phyloP scores from a whole-genome alignment of 37 sponge, comb jelly and placozoan species.

The Tethya wilhelma region DNA sequence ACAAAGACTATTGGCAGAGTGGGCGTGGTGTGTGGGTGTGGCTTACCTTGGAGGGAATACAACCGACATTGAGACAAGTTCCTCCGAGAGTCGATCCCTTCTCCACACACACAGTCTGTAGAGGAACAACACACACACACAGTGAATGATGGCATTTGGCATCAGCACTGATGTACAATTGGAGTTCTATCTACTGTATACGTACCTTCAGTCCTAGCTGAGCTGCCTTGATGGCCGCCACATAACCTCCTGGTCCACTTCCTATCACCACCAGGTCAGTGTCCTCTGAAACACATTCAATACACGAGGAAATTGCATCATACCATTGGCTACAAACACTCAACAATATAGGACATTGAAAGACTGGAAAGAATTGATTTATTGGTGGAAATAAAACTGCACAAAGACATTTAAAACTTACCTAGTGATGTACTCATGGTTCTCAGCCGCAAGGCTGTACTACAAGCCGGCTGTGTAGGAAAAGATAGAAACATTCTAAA shows the following conservation, averaged over 20 bases:
- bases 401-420: neutral
- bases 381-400: neutral
- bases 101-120: constrained; percentile 98
- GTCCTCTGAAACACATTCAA: constrained; percentile 47
- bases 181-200: too few relatives aligned
- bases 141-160: too few relatives aligned
- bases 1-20: neutral
- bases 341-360: too few relatives aligned
- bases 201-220: constrained; percentile 90
- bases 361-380: neutral
- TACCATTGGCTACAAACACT: neutral
- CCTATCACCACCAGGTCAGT: constrained; percentile 97
- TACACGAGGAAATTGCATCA: neutral
- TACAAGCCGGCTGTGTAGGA: neutral
- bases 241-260: constrained; percentile 98
- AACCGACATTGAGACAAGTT: constrained; percentile 98
- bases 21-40: neutral
- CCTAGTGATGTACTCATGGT: neutral
- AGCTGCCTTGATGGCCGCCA: constrained; percentile 98
- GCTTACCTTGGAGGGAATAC: constrained; percentile 93
- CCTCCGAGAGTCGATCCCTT: constrained; percentile 93
- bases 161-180: too few relatives aligned
- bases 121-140: too few relatives aligned
- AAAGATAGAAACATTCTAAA: neutral
- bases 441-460: constrained; percentile 4